These are phyloP conservation scores for Acleris cristana DNA, from an alignment of 2,888 invertebrate genomes.

Conservation along the genomic window DNA sequence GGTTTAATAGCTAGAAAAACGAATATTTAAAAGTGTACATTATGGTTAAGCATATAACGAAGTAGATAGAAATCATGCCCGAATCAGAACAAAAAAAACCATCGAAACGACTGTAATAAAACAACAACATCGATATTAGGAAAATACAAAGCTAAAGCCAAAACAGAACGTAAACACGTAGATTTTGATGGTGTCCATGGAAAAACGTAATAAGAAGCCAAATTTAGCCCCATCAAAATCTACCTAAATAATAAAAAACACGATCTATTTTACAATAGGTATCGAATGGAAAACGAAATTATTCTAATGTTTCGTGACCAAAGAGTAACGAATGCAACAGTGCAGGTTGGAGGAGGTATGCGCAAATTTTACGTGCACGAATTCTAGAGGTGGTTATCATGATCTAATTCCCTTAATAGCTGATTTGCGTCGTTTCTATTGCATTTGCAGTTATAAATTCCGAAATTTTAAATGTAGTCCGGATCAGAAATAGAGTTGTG, in stretches of 20 bases:
- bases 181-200: slow-evolving; percentile 16
- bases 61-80: background rate
- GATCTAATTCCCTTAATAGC: slow-evolving; percentile 36
- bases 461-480: too few species aligned
- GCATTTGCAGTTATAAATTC: background rate
- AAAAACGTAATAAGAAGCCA: background rate
- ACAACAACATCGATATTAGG: slow-evolving; percentile 22
- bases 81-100: slow-evolving; percentile 1
- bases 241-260: background rate
- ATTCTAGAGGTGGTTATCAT: slow-evolving; percentile 53
- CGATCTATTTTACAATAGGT: background rate
- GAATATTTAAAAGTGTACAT: too few species aligned
- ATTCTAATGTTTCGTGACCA: slow-evolving; percentile 7
- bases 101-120: slow-evolving; percentile 7
- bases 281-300: slow-evolving; percentile 2
- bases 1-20: too few species aligned
- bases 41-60: too few species aligned
- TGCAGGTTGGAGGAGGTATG: slow-evolving; percentile 19
- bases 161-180: background rate
- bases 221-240: slow-evolving; percentile 19
- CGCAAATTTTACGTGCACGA: slow-evolving; percentile 57
- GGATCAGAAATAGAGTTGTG: too few species aligned
- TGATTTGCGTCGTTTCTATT: background rate
- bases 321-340: slow-evolving; percentile 16
- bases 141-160: slow-evolving; percentile 20